These are phyloP conservation scores for Heliothis virescens DNA, from an alignment of 1,140 invertebrate species.

Conservation along the genomic window DNA sequence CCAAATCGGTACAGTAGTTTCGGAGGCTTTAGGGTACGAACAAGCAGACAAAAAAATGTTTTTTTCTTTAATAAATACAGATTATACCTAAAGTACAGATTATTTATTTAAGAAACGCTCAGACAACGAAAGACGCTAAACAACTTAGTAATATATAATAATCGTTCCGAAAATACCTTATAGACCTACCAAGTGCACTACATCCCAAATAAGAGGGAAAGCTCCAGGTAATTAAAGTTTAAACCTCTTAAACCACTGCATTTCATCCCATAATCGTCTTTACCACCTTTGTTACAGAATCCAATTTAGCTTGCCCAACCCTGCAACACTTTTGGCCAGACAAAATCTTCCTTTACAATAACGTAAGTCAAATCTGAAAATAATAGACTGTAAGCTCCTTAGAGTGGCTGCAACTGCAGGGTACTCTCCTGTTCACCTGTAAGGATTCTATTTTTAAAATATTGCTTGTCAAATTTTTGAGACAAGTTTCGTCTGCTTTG, in stretches of 20 bases:
- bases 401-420: neutral
- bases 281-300: neutral
- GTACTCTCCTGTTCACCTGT: conserved; percentile 30
- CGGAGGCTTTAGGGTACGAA: too few relatives aligned
- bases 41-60: too few relatives aligned
- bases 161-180: too few relatives aligned
- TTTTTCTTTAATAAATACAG: too few relatives aligned
- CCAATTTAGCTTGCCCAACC: neutral
- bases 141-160: too few relatives aligned
- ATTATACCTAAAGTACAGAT: too few relatives aligned
- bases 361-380: conserved; percentile 53
- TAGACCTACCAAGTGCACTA: too few relatives aligned
- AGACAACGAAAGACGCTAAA: too few relatives aligned
- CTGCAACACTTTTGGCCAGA: conserved; percentile 15
- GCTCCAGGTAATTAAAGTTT: too few relatives aligned
- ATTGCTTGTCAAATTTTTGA: conserved; percentile 44
- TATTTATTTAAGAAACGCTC: too few relatives aligned
- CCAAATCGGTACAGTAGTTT: too few relatives aligned
- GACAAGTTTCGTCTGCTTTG: conserved; percentile 8
- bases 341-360: conserved; percentile 38
- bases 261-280: neutral
- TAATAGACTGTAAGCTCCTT: conserved; percentile 61
- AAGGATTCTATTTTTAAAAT: conserved; percentile 34
- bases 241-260: neutral
- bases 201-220: too few relatives aligned